Percentiles rank a stretch among this genome's conserved stretches.
Conservation (phyloP, 2,888 invertebrate species). For the Apotomis betuletana region DNA sequence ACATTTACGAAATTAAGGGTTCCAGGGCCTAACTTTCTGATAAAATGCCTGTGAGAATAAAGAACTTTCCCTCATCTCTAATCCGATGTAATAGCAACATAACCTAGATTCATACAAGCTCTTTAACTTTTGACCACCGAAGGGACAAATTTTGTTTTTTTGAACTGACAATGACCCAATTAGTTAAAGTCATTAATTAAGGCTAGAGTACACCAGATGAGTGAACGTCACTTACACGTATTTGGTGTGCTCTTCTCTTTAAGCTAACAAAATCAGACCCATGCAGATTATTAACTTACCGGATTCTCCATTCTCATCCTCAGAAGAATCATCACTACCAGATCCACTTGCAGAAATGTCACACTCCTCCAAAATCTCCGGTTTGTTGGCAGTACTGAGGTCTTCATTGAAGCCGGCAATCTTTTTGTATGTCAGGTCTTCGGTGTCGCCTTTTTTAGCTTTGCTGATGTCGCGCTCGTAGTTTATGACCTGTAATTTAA, state of each 20-base stretch:
- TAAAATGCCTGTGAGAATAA: no score
- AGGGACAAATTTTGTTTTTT: no score
- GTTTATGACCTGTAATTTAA: constrained; percentile 87
- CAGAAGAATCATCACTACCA: constrained; percentile 60
- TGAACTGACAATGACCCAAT: no score
- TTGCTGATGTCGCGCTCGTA: constrained; percentile 93
- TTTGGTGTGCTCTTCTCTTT: not conserved
- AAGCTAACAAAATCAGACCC: not conserved
- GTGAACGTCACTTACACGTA: no score
- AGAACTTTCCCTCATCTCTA: no score
- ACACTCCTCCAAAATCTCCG: constrained; percentile 84
- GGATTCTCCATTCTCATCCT: constrained; percentile 54
- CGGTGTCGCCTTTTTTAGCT: constrained; percentile 88
- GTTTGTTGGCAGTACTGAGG: constrained; percentile 86
- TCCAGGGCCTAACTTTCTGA: no score
- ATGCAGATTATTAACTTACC: constrained; percentile 38
- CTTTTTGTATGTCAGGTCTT: constrained; percentile 92
- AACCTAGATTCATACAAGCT: no score
- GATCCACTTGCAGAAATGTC: constrained; percentile 65
- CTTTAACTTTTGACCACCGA: no score
- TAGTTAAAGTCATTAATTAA: no score
- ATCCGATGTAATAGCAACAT: no score
- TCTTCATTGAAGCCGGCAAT: constrained; percentile 92
- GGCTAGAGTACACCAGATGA: no score
- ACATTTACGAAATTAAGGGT: no score